Conservation (phyloP, 2,888 invertebrate species). For the Sacculina carcini region DNA sequence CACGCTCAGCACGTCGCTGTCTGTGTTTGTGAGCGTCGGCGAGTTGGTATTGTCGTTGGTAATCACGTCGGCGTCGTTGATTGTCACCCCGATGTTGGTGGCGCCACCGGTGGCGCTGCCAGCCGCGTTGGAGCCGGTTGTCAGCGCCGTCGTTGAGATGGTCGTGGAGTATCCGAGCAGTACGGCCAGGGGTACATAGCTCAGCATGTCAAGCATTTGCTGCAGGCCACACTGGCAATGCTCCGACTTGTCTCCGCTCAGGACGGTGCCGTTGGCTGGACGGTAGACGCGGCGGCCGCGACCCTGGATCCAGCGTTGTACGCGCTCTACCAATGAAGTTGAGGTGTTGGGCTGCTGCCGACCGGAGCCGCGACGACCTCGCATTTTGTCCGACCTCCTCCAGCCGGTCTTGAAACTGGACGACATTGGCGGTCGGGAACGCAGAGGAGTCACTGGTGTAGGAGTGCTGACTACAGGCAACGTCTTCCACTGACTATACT, state of each 20-base stretch:
- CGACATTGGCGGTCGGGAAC: neutral
- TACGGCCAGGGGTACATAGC: neutral
- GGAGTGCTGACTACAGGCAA: no score
- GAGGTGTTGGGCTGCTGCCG: neutral
- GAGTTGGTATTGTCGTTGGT: neutral
- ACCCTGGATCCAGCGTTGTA: neutral
- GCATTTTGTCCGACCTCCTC: neutral
- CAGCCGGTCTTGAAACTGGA: no score
- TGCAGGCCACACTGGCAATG: neutral
- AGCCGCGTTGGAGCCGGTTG: neutral
- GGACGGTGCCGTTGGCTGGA: neutral
- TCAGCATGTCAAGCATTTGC: neutral
- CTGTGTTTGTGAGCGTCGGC: neutral
- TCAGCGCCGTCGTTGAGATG: neutral
- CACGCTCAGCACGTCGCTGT: neutral
- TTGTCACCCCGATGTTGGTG: neutral
- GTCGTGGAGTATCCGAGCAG: conserved; percentile 1
- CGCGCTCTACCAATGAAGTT: neutral
- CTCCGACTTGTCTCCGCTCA: no score
- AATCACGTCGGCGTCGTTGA: conserved; percentile 2
- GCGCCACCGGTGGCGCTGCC: neutral
- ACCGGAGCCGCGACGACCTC: neutral
- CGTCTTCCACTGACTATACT: neutral
- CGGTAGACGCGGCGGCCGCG: neutral
- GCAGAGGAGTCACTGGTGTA: neutral